Conservation (phyloP, 2,888 invertebrate genomes). For the Tolmerus cingulatus region DNA sequence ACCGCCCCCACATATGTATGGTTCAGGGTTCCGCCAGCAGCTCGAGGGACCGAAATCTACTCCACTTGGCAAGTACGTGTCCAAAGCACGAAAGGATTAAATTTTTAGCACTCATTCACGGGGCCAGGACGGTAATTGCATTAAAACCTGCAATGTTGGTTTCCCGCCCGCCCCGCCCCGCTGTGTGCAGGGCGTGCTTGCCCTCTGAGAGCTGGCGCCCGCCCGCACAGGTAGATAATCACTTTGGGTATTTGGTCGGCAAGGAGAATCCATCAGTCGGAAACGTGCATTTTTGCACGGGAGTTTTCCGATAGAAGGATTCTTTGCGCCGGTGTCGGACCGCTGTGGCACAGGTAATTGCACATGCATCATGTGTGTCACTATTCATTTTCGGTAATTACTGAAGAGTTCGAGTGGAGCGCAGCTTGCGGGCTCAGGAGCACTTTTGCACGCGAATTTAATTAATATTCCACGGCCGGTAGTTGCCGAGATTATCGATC, state of each 20-base stretch:
- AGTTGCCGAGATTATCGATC: constrained; percentile 21
- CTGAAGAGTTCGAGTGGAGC: background rate
- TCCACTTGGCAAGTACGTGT: constrained; percentile 10
- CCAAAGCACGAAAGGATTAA: constrained; percentile 27
- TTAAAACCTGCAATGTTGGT: constrained; percentile 33
- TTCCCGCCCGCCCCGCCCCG: background rate
- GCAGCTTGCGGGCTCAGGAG: background rate
- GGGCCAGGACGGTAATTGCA: constrained; percentile 32
- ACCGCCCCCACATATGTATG: background rate
- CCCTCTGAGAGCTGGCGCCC: too few species aligned
- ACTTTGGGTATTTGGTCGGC: background rate
- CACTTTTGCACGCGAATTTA: constrained; percentile 13
- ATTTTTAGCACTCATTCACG: constrained; percentile 40
- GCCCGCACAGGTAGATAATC: background rate
- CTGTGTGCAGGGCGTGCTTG: background rate
- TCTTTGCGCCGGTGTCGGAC: background rate
- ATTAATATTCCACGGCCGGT: constrained; percentile 17
- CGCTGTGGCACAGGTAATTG: constrained; percentile 10
- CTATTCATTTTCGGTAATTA: constrained; percentile 34
- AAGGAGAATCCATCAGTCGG: constrained; percentile 20
- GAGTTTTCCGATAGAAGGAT: background rate
- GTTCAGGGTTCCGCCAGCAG: background rate
- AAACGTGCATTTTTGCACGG: constrained; percentile 7
- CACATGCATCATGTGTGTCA: constrained; percentile 41
- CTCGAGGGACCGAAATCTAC: background rate